Base-by-base conservation (phyloP, 2,888 invertebrate genomes). In the Syrista parreyssii region DNA sequence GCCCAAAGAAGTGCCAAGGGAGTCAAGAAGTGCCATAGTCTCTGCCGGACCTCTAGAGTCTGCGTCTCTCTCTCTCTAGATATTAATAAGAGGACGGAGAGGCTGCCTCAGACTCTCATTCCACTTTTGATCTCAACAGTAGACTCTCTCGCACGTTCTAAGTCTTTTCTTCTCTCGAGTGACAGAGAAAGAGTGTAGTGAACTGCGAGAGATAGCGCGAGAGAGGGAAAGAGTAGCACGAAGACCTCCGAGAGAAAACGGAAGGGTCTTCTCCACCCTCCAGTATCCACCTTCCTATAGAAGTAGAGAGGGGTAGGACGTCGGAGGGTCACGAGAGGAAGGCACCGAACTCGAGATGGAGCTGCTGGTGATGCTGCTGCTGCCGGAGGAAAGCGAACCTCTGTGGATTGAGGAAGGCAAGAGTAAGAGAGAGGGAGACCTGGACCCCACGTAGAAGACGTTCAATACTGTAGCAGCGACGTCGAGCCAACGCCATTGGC, bases 381-480 rank as follows among this genome's bases (percentile, higher is more conserved):
- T 40, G 23, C 55, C 55, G 55, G 55, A 78, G 81, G 68, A 82
- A 84, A 74, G 76, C 68, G 75, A 74, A 71, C 55, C 55, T 55
- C 55, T 2, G 55, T 55, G 73, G 73, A 71, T 30, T 15, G 76
- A 79, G 80, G 68, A 71, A 79, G 32, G 73, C 32, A 78, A 84
- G 82, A 81, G 82, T 80, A 78, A 69, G 82, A 81, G 80, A 81
- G 79, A 80, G 79, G 85, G 84, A 88, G 87, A 86, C 85, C 89
- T 87, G 89, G 89, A 90, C 86, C 85, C 87, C 85, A 87, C 86
- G 88, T 86, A 88, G 88, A 88, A 90, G 90, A 90, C 91, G 91
- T 91, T 91, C 91, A 91, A 91, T 91, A 91, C 88, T 86, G 89
- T 86, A 87, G 86, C 88, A 83, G 81, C 84, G 85, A 86, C 86